phyloP scores from a whole-genome alignment of 1,140 invertebrate species.

The Coboldia fuscipes region DNA sequence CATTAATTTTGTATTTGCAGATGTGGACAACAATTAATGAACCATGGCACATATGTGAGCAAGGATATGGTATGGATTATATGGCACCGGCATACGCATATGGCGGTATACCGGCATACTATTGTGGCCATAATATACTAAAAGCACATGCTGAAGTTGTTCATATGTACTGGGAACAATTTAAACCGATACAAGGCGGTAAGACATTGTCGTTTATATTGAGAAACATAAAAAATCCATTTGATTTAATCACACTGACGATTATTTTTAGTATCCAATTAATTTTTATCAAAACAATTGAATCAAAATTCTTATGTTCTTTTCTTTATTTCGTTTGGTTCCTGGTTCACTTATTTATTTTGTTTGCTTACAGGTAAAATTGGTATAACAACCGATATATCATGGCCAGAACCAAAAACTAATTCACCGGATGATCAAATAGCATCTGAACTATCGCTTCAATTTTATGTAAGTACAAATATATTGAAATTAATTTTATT shows the following conservation, averaged over 20 bases:
- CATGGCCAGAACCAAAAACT: conserved; percentile 34
- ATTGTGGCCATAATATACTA: conserved; percentile 35
- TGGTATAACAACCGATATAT: conserved; percentile 34
- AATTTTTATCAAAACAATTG: too few relatives aligned
- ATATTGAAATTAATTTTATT: too few relatives aligned
- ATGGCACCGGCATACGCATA: conserved; percentile 31
- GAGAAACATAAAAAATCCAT: conserved; percentile 1
- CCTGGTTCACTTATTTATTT: too few relatives aligned
- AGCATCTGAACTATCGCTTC: conserved; percentile 27
- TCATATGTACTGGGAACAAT: conserved; percentile 39
- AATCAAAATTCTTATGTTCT: conserved; percentile 3
- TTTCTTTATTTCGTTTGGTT: conserved; percentile 8
- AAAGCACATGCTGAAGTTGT: conserved; percentile 40
- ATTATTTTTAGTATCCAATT: conserved; percentile 3
- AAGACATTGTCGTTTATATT: conserved; percentile 6
- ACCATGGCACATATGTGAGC: conserved; percentile 37
- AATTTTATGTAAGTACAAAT: conserved; percentile 30
- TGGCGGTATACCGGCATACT: conserved; percentile 32
- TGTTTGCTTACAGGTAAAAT: conserved; percentile 33
- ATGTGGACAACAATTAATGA: conserved; percentile 54
- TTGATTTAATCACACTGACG: conserved; percentile 2
- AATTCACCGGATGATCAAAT: conserved; percentile 24
- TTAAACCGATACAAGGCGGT: conserved; percentile 31
- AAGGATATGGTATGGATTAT: conserved; percentile 33
- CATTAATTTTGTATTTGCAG: too few relatives aligned